Evolutionary conservation across 2,888 invertebrate genomes (phyloP), one percentile per base, ranked within the genome.

Genomic region (Philonicus albiceps): DNA sequence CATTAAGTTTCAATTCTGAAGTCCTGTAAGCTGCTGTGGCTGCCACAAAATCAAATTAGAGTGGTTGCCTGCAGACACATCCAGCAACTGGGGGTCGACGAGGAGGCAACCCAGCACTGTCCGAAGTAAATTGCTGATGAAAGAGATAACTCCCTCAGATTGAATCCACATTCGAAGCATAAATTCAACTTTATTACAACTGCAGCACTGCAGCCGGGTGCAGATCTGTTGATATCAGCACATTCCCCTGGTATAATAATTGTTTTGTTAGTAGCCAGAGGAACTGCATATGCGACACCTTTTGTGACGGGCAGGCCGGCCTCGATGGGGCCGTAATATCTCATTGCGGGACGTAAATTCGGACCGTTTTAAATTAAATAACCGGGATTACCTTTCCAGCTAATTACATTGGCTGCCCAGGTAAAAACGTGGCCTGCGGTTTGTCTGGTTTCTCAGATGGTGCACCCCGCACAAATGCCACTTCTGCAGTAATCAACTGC

Each of bases 161-260:
- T 87, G 87, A 86, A 87, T 87, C 87, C 87, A 87, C 87, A 87
- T 87, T 87, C 84, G 86, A 64, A 78, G 84, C 87, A 87, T 86
- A 87, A 86, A 87, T 87, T 87, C 75, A 64, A 84, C 87, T 87
- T 87, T 87, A 87, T 87, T 87, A 87, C 86, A 87, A 83, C 87
- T 87, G 87, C 87, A 86, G 81, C 86, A 86, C 64, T 75, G 84
- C 78, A 64, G 76, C 49, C 53, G 76, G 80, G 73, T 34, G 40
- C 85, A 85, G 74, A 85, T 74, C 74, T 73, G 73, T 85, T 73
- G 73, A 85, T 85, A 85, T 85, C 73, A 49, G 74, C 43, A 74
- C 49, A 85, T 85, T 85, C 74, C 64, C 64, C 31, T 49, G 72
- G 27, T 55, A 72, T 72, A 81, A 81, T 81, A 83, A 83, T 83